Evolutionary conservation across 2,888 invertebrate genomes (phyloP), one percentile per base, ranked within the genome.

Genomic region (Dynastes maya): DNA sequence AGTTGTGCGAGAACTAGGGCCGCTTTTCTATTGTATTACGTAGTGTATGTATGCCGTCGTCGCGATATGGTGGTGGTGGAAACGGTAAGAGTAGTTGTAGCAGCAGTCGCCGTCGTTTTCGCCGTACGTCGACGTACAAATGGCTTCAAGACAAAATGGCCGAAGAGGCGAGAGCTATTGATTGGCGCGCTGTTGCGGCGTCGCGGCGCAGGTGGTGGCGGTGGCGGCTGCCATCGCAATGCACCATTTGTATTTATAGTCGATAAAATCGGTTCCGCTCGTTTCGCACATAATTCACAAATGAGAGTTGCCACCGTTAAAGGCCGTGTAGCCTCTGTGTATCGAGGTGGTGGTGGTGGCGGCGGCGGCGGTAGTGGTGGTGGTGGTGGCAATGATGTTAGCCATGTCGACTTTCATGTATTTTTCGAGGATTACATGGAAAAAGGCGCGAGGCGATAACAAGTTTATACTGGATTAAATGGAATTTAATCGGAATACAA

Each of bases 131-230:
- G 83, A 65, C 78, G 83, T 81, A 81, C 81, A 82, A 83, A 84
- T 84, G 87, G 87, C 86, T 86, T 85, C 86, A 88, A 88, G 88
- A 89, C 89, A 89, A 89, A 88, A 89, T 89, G 89, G 89, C 89
- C 86, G 89, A 86, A 87, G 85, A 84, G 87, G 86, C 80, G 87
- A 85, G 85, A 84, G 85, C 86, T 87, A 88, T 88, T 88, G 88
- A 88, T 88, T 87, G 88, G 87, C 85, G 86, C 85, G 85, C 84
- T 85, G 87, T 86, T 82, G 84, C 86, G 85, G 85, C 87, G 88
- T 85, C 87, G 87, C 87, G 87, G 84, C 86, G 87, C 86, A 86
- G 87, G 87, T 86, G 86, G 85, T 84, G 82, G 79, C 72, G 72
- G 68, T 22, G 53, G 72, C 79, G 80, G 79, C 84, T 85, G 86